Percentiles rank a stretch among this genome's conserved stretches.
phyloP scores from a whole-genome alignment of 1,140 invertebrate genomes.

The Notospermus geniculatus region DNA sequence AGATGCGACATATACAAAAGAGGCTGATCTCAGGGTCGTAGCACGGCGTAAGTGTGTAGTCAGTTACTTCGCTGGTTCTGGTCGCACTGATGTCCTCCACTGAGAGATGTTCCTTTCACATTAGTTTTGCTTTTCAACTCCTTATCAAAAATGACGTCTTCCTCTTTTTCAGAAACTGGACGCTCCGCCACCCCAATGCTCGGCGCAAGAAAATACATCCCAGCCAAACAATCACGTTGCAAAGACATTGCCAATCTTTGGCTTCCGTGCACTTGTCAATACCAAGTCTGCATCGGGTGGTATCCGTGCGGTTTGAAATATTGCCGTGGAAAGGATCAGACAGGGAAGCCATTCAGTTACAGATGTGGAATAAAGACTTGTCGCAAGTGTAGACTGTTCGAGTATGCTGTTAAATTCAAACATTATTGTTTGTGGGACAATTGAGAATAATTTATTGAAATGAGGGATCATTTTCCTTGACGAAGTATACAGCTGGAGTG shows the following conservation, averaged over 20 bases:
- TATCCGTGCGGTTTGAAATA: constrained; percentile 93
- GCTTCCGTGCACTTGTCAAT: constrained; percentile 71
- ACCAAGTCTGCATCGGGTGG: constrained; percentile 82
- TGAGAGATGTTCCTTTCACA: no score
- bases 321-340: constrained; percentile 72
- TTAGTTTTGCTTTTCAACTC: background rate
- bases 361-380: constrained; percentile 95
- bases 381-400: constrained; percentile 81
- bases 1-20: constrained; percentile 74
- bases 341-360: constrained; percentile 68
- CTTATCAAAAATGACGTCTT: background rate
- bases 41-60: constrained; percentile 68
- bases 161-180: constrained; percentile 26
- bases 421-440: constrained; percentile 80
- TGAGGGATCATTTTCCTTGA: no score
- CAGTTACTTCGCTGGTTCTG: no score
- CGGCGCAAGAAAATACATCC: constrained; percentile 30
- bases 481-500: no score
- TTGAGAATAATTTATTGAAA: background rate
- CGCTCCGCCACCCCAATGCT: constrained; percentile 19
- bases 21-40: constrained; percentile 72
- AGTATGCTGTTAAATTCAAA: constrained; percentile 78
- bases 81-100: no score
- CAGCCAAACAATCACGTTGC: constrained; percentile 43
- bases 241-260: constrained; percentile 38